phyloP scores from a whole-genome alignment of 2,888 invertebrate species.

The Ennomos fuscantarius region DNA sequence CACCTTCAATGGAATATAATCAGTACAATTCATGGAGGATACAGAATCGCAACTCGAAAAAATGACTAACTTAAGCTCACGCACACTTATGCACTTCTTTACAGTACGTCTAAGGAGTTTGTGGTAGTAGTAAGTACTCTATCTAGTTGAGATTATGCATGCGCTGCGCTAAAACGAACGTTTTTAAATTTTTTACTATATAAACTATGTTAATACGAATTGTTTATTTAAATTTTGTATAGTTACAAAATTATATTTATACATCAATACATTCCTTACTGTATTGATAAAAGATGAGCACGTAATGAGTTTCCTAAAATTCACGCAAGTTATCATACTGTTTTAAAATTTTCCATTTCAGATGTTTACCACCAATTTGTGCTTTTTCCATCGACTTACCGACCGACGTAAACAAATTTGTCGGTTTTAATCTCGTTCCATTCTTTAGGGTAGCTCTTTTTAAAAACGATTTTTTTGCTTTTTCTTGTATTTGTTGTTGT shows the following conservation, averaged over 20 bases:
- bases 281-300: too few relatives aligned
- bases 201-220: too few relatives aligned
- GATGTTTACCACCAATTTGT: conserved; percentile 49
- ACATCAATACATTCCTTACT: too few relatives aligned
- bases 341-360: conserved; percentile 8
- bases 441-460: conserved; percentile 27
- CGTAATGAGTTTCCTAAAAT: not conserved
- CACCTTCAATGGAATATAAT: conserved; percentile 42
- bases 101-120: too few relatives aligned
- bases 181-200: too few relatives aligned
- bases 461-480: not conserved
- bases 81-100: too few relatives aligned
- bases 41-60: not conserved
- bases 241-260: too few relatives aligned
- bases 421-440: conserved; percentile 44
- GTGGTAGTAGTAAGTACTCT: too few relatives aligned
- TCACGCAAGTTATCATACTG: conserved; percentile 6
- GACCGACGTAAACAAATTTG: conserved; percentile 52
- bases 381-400: conserved; percentile 47
- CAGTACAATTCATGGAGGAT: not conserved
- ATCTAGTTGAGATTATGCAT: too few relatives aligned
- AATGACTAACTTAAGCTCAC: not conserved
- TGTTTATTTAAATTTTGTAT: too few relatives aligned
- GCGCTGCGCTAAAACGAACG: too few relatives aligned
- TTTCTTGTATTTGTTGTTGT: not conserved